Evolutionary conservation across 2,888 invertebrate species (phyloP).

Genomic region (Cryptocephalus moraei): DNA sequence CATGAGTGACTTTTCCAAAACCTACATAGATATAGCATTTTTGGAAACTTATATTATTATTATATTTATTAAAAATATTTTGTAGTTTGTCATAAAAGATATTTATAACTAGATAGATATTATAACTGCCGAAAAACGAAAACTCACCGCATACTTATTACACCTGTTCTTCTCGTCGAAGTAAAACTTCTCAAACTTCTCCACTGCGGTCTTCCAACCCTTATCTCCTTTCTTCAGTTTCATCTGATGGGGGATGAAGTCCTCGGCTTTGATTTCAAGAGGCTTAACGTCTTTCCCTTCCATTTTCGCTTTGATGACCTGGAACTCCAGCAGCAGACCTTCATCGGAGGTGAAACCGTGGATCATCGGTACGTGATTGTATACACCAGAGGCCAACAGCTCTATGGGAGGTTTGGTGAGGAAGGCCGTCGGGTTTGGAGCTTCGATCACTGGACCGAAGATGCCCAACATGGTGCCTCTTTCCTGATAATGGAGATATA

Average conservation of each 20-base stretch:
- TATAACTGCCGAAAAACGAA: not conserved
- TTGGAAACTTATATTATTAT: not conserved
- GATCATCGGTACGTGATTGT: conserved; percentile 18
- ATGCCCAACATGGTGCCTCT: no score
- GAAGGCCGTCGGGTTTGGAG: conserved; percentile 9
- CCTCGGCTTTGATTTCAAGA: not conserved
- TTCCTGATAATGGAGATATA: no score
- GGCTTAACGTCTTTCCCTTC: no score
- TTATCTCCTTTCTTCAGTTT: not conserved
- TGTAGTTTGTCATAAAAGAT: no score
- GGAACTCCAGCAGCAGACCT: no score
- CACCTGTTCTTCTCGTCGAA: not conserved
- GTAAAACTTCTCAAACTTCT: not conserved
- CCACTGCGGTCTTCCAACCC: not conserved
- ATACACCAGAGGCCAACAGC: conserved; percentile 14
- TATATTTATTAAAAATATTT: no score
- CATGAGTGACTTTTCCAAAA: no score
- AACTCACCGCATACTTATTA: not conserved
- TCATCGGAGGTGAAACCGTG: conserved; percentile 6
- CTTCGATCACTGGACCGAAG: conserved; percentile 8
- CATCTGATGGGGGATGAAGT: conserved; percentile 1
- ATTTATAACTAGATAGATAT: not conserved
- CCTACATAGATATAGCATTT: no score
- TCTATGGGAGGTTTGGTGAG: conserved; percentile 13
- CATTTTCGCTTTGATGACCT: no score